These are phyloP conservation scores for Leucoma salicis DNA, from an alignment of 2,888 invertebrate species.

Conservation along the genomic window DNA sequence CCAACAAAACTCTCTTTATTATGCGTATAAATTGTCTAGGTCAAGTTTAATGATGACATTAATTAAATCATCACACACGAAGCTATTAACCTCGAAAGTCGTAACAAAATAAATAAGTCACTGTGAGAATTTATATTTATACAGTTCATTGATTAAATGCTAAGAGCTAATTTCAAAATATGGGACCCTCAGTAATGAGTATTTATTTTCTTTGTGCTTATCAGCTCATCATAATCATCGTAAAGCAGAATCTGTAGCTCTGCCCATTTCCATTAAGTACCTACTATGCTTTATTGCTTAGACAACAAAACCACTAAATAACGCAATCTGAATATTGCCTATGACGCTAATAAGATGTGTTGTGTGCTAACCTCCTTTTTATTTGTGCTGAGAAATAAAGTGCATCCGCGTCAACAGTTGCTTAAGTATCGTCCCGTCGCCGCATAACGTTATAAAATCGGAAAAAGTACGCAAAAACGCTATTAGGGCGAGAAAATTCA, in stretches of 20 bases:
- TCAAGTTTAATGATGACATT: not conserved
- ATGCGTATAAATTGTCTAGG: not conserved
- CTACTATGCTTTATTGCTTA: not conserved
- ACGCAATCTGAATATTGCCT: slow-evolving; percentile 3
- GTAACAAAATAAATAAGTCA: not conserved
- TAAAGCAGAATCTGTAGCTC: too few relatives aligned
- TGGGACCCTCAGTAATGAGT: too few relatives aligned
- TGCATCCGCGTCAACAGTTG: slow-evolving; percentile 52
- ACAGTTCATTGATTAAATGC: too few relatives aligned
- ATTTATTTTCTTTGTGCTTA: too few relatives aligned
- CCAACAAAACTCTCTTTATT: not conserved
- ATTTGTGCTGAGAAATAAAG: slow-evolving; percentile 35
- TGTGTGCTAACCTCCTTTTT: slow-evolving; percentile 28
- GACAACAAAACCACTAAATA: slow-evolving; percentile 3
- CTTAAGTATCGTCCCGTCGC: slow-evolving; percentile 30
- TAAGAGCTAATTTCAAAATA: too few relatives aligned
- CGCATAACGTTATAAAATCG: slow-evolving; percentile 56
- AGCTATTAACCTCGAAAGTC: not conserved
- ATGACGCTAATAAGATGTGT: slow-evolving; percentile 14
- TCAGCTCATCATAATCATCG: too few relatives aligned
- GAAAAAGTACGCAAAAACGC: slow-evolving; percentile 69
- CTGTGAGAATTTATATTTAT: too few relatives aligned
- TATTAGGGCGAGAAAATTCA: slow-evolving; percentile 80
- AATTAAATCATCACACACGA: not conserved
- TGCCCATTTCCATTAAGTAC: not conserved